These are phyloP conservation scores for Gryllus longicercus DNA, from an alignment of 2,888 invertebrate species.

Conservation along the genomic window DNA sequence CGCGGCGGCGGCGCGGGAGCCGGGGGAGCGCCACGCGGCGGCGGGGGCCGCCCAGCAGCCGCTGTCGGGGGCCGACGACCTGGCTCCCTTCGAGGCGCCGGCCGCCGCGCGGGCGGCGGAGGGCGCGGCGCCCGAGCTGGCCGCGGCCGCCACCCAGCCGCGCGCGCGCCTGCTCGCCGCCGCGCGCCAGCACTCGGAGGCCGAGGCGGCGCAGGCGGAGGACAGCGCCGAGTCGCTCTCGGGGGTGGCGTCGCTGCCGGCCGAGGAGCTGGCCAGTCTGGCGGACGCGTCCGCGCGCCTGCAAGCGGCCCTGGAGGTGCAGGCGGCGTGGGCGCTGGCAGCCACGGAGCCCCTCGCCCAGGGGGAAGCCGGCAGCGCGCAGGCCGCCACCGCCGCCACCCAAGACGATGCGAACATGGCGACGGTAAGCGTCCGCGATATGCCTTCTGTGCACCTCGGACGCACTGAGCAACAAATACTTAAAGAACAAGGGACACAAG, in stretches of 20 bases:
- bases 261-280: neutral
- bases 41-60: neutral
- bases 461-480: neutral
- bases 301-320: neutral
- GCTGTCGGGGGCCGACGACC: neutral
- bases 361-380: neutral
- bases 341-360: neutral
- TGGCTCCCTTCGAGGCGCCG: neutral
- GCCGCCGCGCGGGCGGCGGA: neutral
- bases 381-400: neutral
- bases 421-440: too few species aligned
- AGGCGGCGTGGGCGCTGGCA: neutral
- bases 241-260: neutral
- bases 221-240: neutral
- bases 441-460: too few species aligned
- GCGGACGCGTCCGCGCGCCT: neutral
- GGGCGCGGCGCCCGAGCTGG: neutral
- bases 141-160: neutral
- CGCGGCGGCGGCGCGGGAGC: neutral
- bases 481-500: conserved; percentile 11
- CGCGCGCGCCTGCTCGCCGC: neutral
- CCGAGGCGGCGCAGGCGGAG: neutral
- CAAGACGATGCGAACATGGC: neutral
- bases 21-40: neutral
- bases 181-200: neutral